Percentiles rank a stretch among this genome's conserved stretches.
These are phyloP conservation scores for Hymenopus coronatus DNA, from an alignment of 2,888 invertebrate species.

Conservation along the genomic window DNA sequence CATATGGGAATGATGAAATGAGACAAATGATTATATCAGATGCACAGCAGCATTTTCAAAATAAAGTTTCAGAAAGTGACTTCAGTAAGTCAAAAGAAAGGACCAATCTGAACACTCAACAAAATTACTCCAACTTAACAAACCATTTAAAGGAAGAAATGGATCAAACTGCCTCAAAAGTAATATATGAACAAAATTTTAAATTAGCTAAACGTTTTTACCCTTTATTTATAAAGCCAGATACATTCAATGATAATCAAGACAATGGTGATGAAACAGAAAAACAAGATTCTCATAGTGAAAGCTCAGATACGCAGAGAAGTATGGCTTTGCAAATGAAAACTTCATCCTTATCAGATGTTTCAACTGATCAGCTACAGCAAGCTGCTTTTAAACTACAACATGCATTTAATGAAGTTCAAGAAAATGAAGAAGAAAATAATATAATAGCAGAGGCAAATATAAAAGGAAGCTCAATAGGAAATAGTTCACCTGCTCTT, in stretches of 20 bases:
- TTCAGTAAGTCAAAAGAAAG: background rate
- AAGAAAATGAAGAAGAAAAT: background rate
- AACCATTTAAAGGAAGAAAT: background rate
- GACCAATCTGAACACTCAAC: background rate
- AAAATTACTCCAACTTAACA: background rate
- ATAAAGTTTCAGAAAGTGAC: background rate
- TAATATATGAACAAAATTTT: background rate
- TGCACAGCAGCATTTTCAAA: background rate
- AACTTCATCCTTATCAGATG: background rate
- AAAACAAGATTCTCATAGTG: background rate
- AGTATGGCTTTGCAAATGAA: background rate
- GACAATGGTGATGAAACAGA: background rate
- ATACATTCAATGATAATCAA: background rate
- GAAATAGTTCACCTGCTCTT: background rate
- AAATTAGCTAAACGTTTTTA: slow-evolving; percentile 16
- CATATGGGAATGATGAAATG: background rate
- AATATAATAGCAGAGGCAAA: background rate
- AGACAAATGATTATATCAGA: background rate
- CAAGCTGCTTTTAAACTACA: background rate
- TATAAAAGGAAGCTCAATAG: background rate
- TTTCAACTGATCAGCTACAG: background rate
- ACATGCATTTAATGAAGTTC: background rate
- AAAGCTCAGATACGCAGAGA: background rate
- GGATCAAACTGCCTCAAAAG: background rate
- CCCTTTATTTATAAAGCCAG: slow-evolving; percentile 16